These are phyloP conservation scores for Sceloporus tristichus DNA, from an alignment of 2,113 vertebrate species.

Conservation along the genomic window DNA sequence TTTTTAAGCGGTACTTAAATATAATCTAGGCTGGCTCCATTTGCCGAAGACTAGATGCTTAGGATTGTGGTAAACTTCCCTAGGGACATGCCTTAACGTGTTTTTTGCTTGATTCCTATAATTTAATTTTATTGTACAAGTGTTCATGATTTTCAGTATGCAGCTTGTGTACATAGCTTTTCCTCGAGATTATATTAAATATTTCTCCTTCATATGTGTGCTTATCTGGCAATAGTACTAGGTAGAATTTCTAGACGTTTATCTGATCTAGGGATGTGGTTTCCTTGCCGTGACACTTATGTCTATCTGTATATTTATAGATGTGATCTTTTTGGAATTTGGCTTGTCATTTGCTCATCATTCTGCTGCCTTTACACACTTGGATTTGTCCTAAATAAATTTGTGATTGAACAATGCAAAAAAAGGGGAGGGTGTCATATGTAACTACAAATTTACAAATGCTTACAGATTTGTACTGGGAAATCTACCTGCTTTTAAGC, in stretches of 20 bases:
- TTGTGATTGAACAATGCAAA: not conserved
- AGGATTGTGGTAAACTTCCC: too few relatives aligned
- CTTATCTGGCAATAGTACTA: slow-evolving; percentile 44
- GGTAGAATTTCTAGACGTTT: slow-evolving; percentile 57
- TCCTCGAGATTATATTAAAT: not conserved
- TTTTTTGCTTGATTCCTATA: too few relatives aligned
- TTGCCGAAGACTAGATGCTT: too few relatives aligned
- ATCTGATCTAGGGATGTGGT: slow-evolving; percentile 62
- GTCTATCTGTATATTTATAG: slow-evolving; percentile 75
- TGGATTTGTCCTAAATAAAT: slow-evolving; percentile 41
- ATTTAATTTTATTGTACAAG: too few relatives aligned
- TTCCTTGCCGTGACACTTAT: slow-evolving; percentile 73
- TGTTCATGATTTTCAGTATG: too few relatives aligned
- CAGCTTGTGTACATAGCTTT: not conserved
- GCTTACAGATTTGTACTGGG: not conserved
- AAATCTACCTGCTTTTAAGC: not conserved
- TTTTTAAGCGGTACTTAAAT: too few relatives aligned
- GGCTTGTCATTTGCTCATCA: slow-evolving; percentile 75
- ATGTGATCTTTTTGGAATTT: slow-evolving; percentile 79
- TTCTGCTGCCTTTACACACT: slow-evolving; percentile 64
- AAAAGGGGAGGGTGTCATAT: slow-evolving; percentile 34
- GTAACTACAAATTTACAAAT: not conserved
- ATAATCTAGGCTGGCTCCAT: too few relatives aligned
- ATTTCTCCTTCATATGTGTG: slow-evolving; percentile 7
- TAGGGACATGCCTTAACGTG: too few relatives aligned